phyloP scores from a whole-genome alignment of 2,888 invertebrate genomes.

The Pristionchus mayeri region DNA sequence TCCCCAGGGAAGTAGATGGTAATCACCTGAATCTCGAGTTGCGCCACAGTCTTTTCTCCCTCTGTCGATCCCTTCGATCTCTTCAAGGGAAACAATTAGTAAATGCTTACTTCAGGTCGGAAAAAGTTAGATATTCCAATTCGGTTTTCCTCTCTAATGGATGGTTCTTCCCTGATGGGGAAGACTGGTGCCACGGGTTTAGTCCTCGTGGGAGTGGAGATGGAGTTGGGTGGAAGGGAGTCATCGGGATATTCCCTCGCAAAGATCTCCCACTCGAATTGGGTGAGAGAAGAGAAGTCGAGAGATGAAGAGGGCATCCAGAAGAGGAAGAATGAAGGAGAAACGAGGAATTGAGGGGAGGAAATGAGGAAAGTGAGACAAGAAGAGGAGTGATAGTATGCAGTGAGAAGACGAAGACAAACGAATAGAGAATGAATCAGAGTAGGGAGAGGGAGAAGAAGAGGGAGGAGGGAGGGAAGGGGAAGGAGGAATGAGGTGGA shows the following conservation, averaged over 20 bases:
- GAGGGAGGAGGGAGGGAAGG: constrained; percentile 8
- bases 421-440: constrained; percentile 12
- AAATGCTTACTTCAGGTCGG: constrained; percentile 31
- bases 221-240: background rate
- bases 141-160: background rate
- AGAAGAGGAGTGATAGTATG: constrained; percentile 12
- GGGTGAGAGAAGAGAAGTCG: constrained; percentile 18
- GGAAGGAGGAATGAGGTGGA: too few relatives aligned
- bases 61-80: constrained; percentile 10
- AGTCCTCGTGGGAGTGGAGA: background rate
- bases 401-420: constrained; percentile 2
- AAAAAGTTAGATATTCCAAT: background rate
- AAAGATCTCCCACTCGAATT: constrained; percentile 40
- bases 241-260: constrained; percentile 28
- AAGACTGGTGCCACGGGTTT: constrained; percentile 9
- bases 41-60: background rate
- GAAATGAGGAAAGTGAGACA: background rate
- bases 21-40: constrained; percentile 22
- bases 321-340: background rate
- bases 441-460: background rate
- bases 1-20: background rate
- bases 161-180: background rate
- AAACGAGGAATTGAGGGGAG: background rate
- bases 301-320: background rate
- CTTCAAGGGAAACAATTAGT: constrained; percentile 20